Conservation (phyloP, 1,140 invertebrate genomes). For the Hylaeus volcanicus region DNA sequence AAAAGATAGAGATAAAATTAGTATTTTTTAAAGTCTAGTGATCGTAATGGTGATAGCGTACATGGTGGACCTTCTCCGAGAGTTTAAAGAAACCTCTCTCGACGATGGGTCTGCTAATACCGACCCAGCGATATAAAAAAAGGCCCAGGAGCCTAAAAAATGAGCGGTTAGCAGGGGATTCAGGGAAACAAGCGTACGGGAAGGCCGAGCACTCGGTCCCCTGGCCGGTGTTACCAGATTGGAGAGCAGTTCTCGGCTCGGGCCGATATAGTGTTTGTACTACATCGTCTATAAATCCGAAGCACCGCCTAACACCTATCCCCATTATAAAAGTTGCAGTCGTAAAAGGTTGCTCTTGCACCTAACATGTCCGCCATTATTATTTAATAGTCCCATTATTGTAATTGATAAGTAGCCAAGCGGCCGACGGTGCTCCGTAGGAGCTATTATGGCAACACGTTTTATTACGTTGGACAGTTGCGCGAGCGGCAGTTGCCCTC, state of each 20-base stretch:
- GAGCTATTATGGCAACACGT: slow-evolving; percentile 53
- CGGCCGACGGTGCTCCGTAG: slow-evolving; percentile 13
- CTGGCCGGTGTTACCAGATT: slow-evolving; percentile 30
- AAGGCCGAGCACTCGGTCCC: too few relatives aligned
- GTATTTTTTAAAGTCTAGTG: too few relatives aligned
- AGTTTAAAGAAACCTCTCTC: too few relatives aligned
- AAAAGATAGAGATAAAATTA: too few relatives aligned
- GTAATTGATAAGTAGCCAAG: slow-evolving; percentile 65
- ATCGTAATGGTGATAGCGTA: too few relatives aligned
- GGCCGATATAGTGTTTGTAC: slow-evolving; percentile 53
- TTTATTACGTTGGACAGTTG: slow-evolving; percentile 57
- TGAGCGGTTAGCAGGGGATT: slow-evolving; percentile 1
- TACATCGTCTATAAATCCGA: slow-evolving; percentile 61
- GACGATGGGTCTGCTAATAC: too few relatives aligned
- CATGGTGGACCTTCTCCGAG: too few relatives aligned
- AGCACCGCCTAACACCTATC: slow-evolving; percentile 55
- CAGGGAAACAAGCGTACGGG: not conserved
- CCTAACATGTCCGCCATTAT: slow-evolving; percentile 60
- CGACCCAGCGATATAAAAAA: not conserved
- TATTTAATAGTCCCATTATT: slow-evolving; percentile 68
- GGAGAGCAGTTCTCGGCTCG: slow-evolving; percentile 43
- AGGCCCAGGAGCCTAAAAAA: not conserved
- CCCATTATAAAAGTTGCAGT: slow-evolving; percentile 56
- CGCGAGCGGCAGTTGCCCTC: not conserved
- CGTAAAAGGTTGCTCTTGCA: slow-evolving; percentile 57